Evolutionary conservation across 2,888 invertebrate species (phyloP).

Genomic region (Dryomyza anilis): DNA sequence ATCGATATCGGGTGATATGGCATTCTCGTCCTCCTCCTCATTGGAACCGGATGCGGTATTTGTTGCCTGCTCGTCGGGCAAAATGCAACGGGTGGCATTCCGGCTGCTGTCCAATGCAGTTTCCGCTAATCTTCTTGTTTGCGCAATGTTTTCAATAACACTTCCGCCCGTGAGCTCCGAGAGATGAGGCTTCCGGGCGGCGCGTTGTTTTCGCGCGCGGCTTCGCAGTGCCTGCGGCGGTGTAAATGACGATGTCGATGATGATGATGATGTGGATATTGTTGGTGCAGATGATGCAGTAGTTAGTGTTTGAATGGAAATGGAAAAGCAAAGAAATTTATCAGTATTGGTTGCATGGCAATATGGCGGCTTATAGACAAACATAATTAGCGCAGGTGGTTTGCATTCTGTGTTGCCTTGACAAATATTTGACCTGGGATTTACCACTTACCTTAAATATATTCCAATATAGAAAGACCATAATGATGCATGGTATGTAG

Average conservation of each 20-base stretch:
- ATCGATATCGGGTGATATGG: slow-evolving; percentile 69
- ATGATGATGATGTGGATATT: neutral
- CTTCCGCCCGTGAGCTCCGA: slow-evolving; percentile 76
- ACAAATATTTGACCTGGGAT: neutral
- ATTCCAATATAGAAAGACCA: slow-evolving; percentile 96
- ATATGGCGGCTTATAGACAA: neutral
- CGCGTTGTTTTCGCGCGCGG: slow-evolving; percentile 81
- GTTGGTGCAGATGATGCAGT: neutral
- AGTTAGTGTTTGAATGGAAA: neutral
- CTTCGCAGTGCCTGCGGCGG: slow-evolving; percentile 81
- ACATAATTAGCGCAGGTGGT: neutral
- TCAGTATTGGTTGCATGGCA: too few species aligned
- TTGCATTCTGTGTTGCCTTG: neutral
- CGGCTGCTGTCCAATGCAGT: slow-evolving; percentile 68
- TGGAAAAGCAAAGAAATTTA: neutral
- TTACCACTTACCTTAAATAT: slow-evolving; percentile 85
- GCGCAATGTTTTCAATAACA: slow-evolving; percentile 89
- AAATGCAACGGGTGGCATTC: slow-evolving; percentile 63
- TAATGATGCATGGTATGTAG: slow-evolving; percentile 97
- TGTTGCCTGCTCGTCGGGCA: slow-evolving; percentile 78
- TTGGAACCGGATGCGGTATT: slow-evolving; percentile 91
- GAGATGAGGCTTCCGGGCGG: slow-evolving; percentile 78
- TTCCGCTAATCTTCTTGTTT: slow-evolving; percentile 79
- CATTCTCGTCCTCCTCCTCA: slow-evolving; percentile 78
- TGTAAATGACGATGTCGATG: too few species aligned